These are phyloP conservation scores for Ethmia dodecea DNA, from an alignment of 2,888 invertebrate species.

Conservation along the genomic window DNA sequence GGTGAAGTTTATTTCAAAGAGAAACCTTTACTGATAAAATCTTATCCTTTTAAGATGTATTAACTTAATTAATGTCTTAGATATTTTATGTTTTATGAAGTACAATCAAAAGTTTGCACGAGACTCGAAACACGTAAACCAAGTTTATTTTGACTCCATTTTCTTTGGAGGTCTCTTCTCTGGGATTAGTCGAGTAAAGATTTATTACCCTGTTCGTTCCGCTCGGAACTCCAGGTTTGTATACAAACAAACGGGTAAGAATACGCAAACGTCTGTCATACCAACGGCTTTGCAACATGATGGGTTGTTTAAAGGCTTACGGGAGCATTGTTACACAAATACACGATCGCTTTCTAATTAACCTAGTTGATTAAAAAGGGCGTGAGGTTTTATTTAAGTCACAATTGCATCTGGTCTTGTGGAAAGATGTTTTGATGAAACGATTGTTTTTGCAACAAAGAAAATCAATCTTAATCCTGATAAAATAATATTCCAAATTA, in stretches of 20 bases:
- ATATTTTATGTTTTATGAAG: not conserved
- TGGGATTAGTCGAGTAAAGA: slow-evolving; percentile 46
- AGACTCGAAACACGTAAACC: not conserved
- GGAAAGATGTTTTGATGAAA: no score
- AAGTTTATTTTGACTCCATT: slow-evolving; percentile 15
- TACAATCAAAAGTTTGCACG: not conserved
- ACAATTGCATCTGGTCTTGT: slow-evolving; percentile 5
- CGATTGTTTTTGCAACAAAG: no score
- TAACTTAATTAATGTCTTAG: no score
- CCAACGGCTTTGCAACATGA: slow-evolving; percentile 9
- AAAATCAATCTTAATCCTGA: no score
- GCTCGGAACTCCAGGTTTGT: slow-evolving; percentile 24
- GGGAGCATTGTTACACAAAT: slow-evolving; percentile 11
- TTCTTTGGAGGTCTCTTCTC: slow-evolving; percentile 34
- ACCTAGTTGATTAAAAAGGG: slow-evolving; percentile 11
- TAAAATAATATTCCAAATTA: no score
- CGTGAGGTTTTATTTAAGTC: slow-evolving; percentile 2
- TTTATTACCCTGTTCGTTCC: slow-evolving; percentile 43
- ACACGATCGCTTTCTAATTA: slow-evolving; percentile 14
- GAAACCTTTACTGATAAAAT: no score
- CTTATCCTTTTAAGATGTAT: no score
- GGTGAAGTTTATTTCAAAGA: no score
- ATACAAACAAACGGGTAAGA: no score
- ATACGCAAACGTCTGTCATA: slow-evolving; percentile 8
- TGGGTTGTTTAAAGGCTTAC: slow-evolving; percentile 8